Evolutionary conservation across 2,888 invertebrate genomes (phyloP), one percentile per base, ranked within the genome.

Genomic region (Papilio demoleus): DNA sequence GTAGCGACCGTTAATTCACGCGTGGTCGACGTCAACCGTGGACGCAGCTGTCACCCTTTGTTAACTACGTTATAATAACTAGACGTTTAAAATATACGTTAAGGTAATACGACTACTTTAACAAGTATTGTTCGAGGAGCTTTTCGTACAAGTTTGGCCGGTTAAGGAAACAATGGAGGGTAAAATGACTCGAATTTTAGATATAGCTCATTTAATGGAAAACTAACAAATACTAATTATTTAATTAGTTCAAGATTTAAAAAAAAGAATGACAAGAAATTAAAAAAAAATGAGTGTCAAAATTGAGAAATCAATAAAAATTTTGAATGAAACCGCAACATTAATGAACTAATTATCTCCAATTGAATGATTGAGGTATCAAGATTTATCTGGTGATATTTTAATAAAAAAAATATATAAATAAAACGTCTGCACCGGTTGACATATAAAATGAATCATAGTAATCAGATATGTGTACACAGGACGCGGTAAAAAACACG

Each of bases 41-140:
- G 71, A 68, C 71, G 75, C 80, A 81, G 79, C 80, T 81, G 79
- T 71, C 75, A 56, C 82, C 82, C 82, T 83, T 83, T 79, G 82
- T 78, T 82, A 82, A 80, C 76, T 79, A 79, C 73, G 82, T 83
- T 83, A 79, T 17, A 77, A 81, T 74, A 71, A 76, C 75, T 50
- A 62, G 65, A 63, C 65, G 65, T 64, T 67, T 58, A 4, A 47
- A 56, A 62, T 56, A 38, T n/a, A 60, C 65, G 72, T 70, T 67
- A 67, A 66, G 27, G 14, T 31, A 17, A 56, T 50, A 50, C 22
- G 24, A 59, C 58, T 63, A 19, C n/a, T 17, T 50, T 24, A 53
- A 56, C 42, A 53, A 19, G 50, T 19, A 40, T 62, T 19, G 22
- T 27, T 53, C 9, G 47, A n/a, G 12, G 27, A 24, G 8, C 53